These are phyloP conservation scores for Eupithecia insigniata DNA, from an alignment of 2,888 invertebrate genomes.

Conservation along the genomic window DNA sequence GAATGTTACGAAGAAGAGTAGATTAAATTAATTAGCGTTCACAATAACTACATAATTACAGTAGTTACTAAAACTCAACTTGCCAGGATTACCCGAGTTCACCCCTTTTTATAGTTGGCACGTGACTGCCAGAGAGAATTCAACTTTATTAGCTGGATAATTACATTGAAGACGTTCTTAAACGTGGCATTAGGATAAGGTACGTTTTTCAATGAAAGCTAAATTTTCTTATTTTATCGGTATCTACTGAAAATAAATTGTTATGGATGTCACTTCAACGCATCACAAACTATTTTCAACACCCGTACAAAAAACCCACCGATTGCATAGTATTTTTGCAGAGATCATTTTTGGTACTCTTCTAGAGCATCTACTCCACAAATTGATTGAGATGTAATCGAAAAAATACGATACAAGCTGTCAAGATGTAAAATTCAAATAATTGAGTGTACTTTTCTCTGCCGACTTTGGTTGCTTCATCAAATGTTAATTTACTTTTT, in stretches of 20 bases:
- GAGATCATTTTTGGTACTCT: background rate
- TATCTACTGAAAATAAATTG: background rate
- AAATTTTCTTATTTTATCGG: background rate
- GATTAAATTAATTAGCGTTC: conserved; percentile 37
- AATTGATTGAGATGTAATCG: background rate
- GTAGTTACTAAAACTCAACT: conserved; percentile 34
- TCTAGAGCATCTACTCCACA: background rate
- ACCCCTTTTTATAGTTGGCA: conserved; percentile 42
- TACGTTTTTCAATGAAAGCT: conserved; percentile 5
- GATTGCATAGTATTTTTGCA: background rate
- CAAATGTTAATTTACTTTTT: background rate
- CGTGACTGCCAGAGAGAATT: conserved; percentile 42
- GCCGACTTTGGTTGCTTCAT: background rate
- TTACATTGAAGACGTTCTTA: conserved; percentile 42
- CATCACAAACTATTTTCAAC: background rate
- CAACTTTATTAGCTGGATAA: conserved; percentile 44
- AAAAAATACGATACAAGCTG: background rate
- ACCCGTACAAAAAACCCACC: background rate
- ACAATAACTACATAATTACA: conserved; percentile 39
- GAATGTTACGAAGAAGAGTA: background rate
- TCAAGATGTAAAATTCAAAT: background rate
- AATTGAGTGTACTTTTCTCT: background rate
- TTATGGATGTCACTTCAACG: background rate
- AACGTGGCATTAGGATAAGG: conserved; percentile 31
- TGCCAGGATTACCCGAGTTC: conserved; percentile 36